A percentile compares a stretch with the other conserved stretches of the same genome.
Conservation (phyloP, 2,113 vertebrate species). For the Ptyas mucosa region DNA sequence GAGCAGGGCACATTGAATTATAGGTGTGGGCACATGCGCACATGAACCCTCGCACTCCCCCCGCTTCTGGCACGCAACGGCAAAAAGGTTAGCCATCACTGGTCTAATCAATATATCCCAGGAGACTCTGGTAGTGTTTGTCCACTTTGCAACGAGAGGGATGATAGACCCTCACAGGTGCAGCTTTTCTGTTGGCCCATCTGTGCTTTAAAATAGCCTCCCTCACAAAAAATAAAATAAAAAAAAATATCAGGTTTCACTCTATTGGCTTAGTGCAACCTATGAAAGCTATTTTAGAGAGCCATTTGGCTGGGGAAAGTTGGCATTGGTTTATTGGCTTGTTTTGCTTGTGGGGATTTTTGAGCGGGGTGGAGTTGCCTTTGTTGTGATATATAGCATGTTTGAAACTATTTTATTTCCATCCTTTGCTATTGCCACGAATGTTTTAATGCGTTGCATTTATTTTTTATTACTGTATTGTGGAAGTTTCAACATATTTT, state of each 20-base stretch:
- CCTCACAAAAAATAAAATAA: accelerated
- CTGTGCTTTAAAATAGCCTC: not conserved
- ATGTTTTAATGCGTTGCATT: not conserved
- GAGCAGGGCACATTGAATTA: too few species aligned
- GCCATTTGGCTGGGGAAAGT: not conserved
- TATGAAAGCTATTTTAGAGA: not conserved
- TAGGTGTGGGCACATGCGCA: too few species aligned
- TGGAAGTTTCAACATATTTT: not conserved
- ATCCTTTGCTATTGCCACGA: not conserved
- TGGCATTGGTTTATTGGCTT: not conserved
- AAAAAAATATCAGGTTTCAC: not conserved
- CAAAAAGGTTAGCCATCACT: too few species aligned
- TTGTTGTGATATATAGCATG: not conserved
- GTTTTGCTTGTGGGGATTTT: not conserved
- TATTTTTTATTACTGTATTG: not conserved
- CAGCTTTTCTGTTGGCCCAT: not conserved
- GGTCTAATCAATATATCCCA: not conserved
- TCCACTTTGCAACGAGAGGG: not conserved
- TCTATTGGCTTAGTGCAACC: not conserved
- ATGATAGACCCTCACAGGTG: not conserved
- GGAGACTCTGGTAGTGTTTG: not conserved
- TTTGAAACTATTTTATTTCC: not conserved
- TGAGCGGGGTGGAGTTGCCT: not conserved
- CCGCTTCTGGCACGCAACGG: too few species aligned
- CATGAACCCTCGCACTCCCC: too few species aligned